phyloP scores from a whole-genome alignment of 2,797 vertebrate species.

The Nyctibius grandis region DNA sequence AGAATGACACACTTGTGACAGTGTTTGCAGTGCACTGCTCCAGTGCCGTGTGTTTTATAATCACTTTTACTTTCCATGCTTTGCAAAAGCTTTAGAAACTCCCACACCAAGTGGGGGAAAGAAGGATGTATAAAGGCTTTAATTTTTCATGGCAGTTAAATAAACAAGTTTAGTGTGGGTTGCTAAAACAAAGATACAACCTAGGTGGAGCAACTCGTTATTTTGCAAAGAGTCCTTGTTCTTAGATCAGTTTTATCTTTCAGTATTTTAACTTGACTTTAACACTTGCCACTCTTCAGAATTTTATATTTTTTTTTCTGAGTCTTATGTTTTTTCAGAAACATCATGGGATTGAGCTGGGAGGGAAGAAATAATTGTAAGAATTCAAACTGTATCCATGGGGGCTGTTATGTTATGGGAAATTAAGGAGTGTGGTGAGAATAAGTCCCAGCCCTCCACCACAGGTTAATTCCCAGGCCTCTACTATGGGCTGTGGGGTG shows the following conservation, averaged over 20 bases:
- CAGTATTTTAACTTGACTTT: background rate
- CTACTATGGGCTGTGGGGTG: background rate
- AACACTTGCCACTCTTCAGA: background rate
- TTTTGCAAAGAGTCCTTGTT: background rate
- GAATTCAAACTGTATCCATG: background rate
- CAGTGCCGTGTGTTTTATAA: background rate
- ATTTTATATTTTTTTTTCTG: background rate
- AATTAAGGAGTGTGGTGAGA: background rate
- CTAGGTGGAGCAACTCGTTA: background rate
- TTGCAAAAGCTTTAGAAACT: background rate
- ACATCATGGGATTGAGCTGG: background rate
- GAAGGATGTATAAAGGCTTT: background rate
- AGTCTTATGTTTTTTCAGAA: background rate
- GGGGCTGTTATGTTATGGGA: background rate
- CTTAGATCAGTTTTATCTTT: background rate
- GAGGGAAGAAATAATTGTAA: background rate
- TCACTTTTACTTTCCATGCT: background rate
- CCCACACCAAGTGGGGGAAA: accelerated
- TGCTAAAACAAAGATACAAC: background rate
- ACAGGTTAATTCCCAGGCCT: background rate
- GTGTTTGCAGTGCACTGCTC: background rate
- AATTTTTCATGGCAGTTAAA: background rate
- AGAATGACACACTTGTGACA: background rate
- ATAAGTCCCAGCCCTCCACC: background rate
- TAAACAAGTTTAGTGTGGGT: background rate